Conservation (phyloP, 2,888 invertebrate species). For the Megastigmus dorsalis region DNA sequence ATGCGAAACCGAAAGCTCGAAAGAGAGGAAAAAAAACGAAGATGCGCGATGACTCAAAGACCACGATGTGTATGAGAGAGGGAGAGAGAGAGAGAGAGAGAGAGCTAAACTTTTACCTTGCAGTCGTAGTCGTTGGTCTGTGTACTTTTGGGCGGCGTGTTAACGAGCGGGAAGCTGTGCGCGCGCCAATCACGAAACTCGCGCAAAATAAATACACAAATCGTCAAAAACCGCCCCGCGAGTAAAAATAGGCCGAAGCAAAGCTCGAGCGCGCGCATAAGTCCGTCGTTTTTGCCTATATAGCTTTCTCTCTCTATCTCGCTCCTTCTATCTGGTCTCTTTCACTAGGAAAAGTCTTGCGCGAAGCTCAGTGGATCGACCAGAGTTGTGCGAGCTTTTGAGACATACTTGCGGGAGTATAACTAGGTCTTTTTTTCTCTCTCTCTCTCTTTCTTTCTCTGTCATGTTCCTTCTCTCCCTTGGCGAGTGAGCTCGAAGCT, state of each 20-base stretch:
- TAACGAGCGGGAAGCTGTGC: conserved; percentile 9
- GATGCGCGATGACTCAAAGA: conserved; percentile 19
- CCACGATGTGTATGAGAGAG: too few relatives aligned
- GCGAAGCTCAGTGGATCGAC: too few relatives aligned
- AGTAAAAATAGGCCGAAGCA: conserved; percentile 30
- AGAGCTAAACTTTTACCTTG: background rate
- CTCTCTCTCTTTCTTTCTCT: conserved; percentile 1
- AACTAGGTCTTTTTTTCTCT: background rate
- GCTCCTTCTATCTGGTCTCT: too few relatives aligned
- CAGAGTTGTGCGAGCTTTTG: background rate
- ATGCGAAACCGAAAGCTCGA: background rate
- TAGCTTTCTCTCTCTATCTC: background rate
- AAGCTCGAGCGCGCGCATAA: background rate
- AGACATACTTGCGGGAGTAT: conserved; percentile 1
- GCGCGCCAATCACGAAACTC: conserved; percentile 2
- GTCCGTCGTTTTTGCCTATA: too few relatives aligned
- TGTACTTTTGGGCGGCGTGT: background rate
- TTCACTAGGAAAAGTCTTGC: too few relatives aligned
- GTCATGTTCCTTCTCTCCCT: background rate
- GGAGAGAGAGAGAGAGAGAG: too few relatives aligned
- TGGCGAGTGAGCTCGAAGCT: background rate
- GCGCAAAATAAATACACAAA: conserved; percentile 32
- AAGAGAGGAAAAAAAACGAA: background rate
- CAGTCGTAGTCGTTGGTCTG: too few relatives aligned
- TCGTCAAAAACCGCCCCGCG: conserved; percentile 34